Conservation (phyloP, 2,797 vertebrate species). For the Fistularia commersonii region DNA sequence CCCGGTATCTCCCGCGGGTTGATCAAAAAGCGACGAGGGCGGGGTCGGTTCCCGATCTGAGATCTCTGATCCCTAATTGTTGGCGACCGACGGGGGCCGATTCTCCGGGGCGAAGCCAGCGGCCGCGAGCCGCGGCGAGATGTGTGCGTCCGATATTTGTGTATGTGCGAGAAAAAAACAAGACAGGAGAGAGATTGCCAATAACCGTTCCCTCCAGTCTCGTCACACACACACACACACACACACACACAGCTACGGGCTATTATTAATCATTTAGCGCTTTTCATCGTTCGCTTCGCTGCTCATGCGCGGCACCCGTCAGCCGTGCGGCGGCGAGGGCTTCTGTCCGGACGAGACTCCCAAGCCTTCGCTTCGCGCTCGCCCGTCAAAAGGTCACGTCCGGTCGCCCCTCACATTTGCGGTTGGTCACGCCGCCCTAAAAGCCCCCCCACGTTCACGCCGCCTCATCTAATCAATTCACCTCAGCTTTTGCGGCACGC, state of each 20-base stretch:
- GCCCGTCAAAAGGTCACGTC: constrained; percentile 60
- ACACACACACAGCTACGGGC: constrained; percentile 66
- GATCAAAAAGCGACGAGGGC: constrained; percentile 26
- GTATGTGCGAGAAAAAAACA: constrained; percentile 8
- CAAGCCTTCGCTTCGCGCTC: constrained; percentile 57
- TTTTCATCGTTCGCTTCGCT: constrained; percentile 54
- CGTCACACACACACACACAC: constrained; percentile 57
- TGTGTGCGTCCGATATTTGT: constrained; percentile 49
- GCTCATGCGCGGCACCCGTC: constrained; percentile 62
- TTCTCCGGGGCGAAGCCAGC: constrained; percentile 46
- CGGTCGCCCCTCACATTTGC: constrained; percentile 42
- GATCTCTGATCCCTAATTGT: constrained; percentile 64
- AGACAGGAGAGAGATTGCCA: constrained; percentile 44
- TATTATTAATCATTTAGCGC: constrained; percentile 72
- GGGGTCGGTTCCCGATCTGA: constrained; percentile 32
- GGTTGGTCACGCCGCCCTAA: constrained; percentile 25
- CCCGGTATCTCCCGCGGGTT: constrained; percentile 1
- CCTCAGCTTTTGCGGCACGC: background rate
- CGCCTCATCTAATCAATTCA: background rate
- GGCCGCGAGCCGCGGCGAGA: constrained; percentile 58
- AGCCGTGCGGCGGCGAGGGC: constrained; percentile 35
- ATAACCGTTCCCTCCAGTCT: constrained; percentile 51
- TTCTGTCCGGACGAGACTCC: constrained; percentile 65
- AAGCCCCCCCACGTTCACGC: background rate
- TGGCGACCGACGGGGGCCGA: constrained; percentile 43